Base-by-base conservation (phyloP, 64 coral and sea anemone species). In the Montipora efflorescens region DNA sequence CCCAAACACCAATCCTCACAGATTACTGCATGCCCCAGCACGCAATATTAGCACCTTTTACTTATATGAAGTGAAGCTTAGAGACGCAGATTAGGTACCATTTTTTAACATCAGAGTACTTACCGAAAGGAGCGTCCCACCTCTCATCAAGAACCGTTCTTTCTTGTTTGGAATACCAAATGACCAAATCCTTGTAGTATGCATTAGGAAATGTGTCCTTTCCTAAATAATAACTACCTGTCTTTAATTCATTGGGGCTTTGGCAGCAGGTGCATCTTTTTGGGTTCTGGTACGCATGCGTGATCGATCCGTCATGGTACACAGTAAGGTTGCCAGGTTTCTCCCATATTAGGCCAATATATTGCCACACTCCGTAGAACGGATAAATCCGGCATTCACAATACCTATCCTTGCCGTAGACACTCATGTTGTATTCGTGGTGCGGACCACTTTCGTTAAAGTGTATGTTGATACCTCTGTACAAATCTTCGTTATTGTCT, bases 301-400 rank as follows among this genome's bases (percentile, higher is more conserved):
- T 4, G 10, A 47, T 20, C 44, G 19, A 49, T 1, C 15, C 0
- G 19, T 86, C 82, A 13, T 10, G 4, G 44, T 86, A 47, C 43
- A 71, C 3, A 21, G 46, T 46, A 6, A 86, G 67, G 6, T 48
- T 86, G 7, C 82, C 82, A 7, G 9, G 18, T 36, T 48, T 86
- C 45, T 86, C 47, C 82, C 82, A 86, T n/a, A 86, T 64, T 1
- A 86, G 45, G 13, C 82, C 82, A 11, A 86, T 45, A 72, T 71
- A 86, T 22, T 50, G 48, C 82, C 82, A 86, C 18, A 72, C 66
- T 0, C 44, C 66, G 1, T 48, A 64, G 19, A 8, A 66, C 47
- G 46, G 45, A 2, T 13, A 12, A 71, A 86, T 21, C 6, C 5
- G 7, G 9, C 3, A 6, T 7, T 8, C 2, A 22, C 82, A 86